Percentiles rank a stretch among this genome's conserved stretches.
Conservation (phyloP, 2,113 vertebrate genomes). For the Diadophis punctatus region DNA sequence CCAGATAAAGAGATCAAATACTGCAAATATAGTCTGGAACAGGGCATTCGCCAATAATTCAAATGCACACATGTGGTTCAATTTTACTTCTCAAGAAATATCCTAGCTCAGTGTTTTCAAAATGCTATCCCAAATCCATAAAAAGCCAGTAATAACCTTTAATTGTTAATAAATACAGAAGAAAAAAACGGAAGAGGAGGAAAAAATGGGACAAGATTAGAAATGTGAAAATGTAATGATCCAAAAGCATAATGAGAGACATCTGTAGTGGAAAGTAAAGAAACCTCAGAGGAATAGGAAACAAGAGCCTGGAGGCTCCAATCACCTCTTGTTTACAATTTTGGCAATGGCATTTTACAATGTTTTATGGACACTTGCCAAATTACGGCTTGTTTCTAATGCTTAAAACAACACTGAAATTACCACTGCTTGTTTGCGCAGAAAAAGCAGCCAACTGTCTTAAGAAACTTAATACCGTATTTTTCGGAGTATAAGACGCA, state of each 20-base stretch:
- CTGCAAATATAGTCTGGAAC: constrained; percentile 13
- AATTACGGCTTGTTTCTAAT: not conserved
- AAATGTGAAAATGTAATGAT: constrained; percentile 1
- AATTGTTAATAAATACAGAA: constrained; percentile 26
- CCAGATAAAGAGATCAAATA: constrained; percentile 3
- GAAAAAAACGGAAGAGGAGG: not conserved
- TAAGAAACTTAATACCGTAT: not conserved
- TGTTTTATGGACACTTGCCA: not conserved
- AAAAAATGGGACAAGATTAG: constrained; percentile 31
- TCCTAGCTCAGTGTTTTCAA: not conserved
- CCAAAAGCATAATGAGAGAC: constrained; percentile 52
- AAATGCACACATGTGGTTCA: not conserved
- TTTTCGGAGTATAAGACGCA: too few species aligned
- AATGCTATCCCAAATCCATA: not conserved
- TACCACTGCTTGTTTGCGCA: not conserved
- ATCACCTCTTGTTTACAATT: constrained; percentile 45
- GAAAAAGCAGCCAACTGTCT: not conserved
- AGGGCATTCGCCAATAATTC: not conserved
- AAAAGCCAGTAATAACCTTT: not conserved
- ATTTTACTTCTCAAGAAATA: not conserved
- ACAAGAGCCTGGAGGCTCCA: constrained; percentile 34
- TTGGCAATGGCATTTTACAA: constrained; percentile 24
- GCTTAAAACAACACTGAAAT: not conserved
- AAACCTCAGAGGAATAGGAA: constrained; percentile 37
- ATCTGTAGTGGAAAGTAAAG: constrained; percentile 27